A percentile compares a stretch with the other conserved stretches of the same genome.
These are phyloP conservation scores for Megamerina dolium DNA, from an alignment of 2,888 invertebrate genomes.

Conservation along the genomic window DNA sequence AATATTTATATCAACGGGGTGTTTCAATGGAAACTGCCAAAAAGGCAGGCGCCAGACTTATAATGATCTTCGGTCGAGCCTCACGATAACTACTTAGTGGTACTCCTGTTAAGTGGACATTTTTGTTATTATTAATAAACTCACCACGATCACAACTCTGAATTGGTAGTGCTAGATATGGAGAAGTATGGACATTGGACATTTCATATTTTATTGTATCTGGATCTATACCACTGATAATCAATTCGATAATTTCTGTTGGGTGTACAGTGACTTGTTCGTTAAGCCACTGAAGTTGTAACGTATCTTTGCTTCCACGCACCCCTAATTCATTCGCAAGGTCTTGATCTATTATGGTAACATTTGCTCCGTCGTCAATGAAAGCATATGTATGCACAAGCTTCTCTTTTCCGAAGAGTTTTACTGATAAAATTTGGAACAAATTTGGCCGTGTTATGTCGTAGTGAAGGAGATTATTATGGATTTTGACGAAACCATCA, in stretches of 20 bases:
- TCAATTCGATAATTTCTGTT: neutral
- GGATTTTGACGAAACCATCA: too few species aligned
- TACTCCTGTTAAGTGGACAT: neutral
- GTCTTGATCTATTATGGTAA: neutral
- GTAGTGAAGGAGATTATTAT: too few species aligned
- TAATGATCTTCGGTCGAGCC: too few species aligned
- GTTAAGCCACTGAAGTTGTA: constrained; percentile 4
- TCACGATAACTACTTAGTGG: too few species aligned
- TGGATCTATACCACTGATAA: neutral
- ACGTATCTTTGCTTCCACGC: neutral
- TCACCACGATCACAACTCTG: constrained; percentile 1
- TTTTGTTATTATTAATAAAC: neutral
- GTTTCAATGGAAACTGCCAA: too few species aligned
- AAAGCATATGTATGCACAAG: neutral
- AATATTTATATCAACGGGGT: too few species aligned
- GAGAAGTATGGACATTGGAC: neutral
- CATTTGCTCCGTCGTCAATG: constrained; percentile 7
- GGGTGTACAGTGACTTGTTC: neutral
- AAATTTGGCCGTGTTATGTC: too few species aligned
- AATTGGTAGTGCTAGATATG: constrained; percentile 2
- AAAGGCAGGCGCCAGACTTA: neutral
- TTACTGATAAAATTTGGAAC: neutral
- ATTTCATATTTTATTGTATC: constrained; percentile 2
- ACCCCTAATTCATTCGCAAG: neutral
- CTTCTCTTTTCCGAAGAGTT: neutral